These are phyloP conservation scores for Planiliza haematocheilus DNA, from an alignment of 2,113 vertebrate genomes.

Conservation along the genomic window DNA sequence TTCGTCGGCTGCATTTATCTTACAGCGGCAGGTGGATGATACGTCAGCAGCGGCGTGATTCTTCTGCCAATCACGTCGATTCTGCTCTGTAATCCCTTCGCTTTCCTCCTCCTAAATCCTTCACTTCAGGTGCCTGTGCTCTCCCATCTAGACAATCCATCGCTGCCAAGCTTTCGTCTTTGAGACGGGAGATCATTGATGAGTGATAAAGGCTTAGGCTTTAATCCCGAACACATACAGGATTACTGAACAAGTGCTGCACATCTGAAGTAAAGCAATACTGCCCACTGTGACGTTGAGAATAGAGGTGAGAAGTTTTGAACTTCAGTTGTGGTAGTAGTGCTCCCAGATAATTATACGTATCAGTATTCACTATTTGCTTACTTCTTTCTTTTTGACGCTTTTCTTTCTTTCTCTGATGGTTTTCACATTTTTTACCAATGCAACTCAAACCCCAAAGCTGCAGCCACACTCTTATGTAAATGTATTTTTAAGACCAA, in stretches of 20 bases:
- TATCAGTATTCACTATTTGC: background rate
- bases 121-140: constrained; percentile 56
- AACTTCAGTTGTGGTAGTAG: background rate
- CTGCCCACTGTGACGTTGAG: constrained; percentile 19
- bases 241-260: constrained; percentile 58
- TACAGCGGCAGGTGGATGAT: constrained; percentile 54
- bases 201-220: constrained; percentile 63
- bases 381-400: no score
- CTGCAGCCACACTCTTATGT: no score
- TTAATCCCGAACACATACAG: constrained; percentile 65
- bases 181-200: constrained; percentile 57
- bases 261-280: constrained; percentile 35
- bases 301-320: constrained; percentile 12
- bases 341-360: background rate
- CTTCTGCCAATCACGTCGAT: constrained; percentile 53
- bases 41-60: constrained; percentile 48
- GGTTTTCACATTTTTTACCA: no score
- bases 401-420: background rate
- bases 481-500: no score
- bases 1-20: constrained; percentile 35
- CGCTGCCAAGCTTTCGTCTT: constrained; percentile 51
- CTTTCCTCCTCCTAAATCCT: constrained; percentile 63
- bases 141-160: constrained; percentile 62
- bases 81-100: constrained; percentile 64
- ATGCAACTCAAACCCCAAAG: no score